Percentiles rank a stretch among this genome's conserved stretches.
Evolutionary conservation across 2,113 vertebrate species (phyloP).

Genomic region (Pituophis catenifer): DNA sequence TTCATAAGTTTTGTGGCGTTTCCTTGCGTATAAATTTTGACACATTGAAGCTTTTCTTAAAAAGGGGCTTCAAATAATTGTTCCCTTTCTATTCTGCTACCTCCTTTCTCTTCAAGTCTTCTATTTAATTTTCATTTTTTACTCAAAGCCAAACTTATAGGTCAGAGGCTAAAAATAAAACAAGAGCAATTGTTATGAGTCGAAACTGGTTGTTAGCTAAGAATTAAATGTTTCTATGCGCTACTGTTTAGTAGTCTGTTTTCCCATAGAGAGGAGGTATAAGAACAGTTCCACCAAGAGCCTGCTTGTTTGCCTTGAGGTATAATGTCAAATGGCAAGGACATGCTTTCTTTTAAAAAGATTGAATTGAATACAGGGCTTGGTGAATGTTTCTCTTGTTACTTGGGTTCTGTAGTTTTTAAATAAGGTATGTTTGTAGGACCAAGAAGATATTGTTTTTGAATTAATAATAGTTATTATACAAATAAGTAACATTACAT

Average conservation of each 20-base stretch:
- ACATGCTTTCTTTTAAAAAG: conserved; percentile 60
- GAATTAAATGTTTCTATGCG: conserved; percentile 52
- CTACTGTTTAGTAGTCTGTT: conserved; percentile 74
- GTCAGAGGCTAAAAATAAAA: conserved; percentile 61
- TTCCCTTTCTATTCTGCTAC: background rate
- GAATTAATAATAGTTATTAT: conserved; percentile 35
- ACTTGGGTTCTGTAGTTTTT: conserved; percentile 39
- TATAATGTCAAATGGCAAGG: conserved; percentile 57
- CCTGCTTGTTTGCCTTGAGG: conserved; percentile 57
- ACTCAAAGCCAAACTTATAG: conserved; percentile 50
- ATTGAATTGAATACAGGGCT: conserved; percentile 44
- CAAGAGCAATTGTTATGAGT: conserved; percentile 39
- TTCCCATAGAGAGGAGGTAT: conserved; percentile 68
- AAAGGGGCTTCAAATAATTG: conserved; percentile 4
- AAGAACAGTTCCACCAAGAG: conserved; percentile 61
- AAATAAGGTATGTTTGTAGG: conserved; percentile 27
- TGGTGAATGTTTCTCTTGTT: background rate
- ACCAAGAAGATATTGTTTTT: conserved; percentile 30
- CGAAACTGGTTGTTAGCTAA: conserved; percentile 14
- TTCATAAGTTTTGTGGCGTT: background rate
- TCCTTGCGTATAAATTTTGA: background rate
- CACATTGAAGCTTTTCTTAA: conserved; percentile 1
- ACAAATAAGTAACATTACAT: conserved; percentile 2
- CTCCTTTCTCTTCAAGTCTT: conserved; percentile 34
- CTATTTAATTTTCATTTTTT: conserved; percentile 37